Base-by-base conservation (phyloP, 2,113 vertebrate species). In the Empidonax traillii region DNA sequence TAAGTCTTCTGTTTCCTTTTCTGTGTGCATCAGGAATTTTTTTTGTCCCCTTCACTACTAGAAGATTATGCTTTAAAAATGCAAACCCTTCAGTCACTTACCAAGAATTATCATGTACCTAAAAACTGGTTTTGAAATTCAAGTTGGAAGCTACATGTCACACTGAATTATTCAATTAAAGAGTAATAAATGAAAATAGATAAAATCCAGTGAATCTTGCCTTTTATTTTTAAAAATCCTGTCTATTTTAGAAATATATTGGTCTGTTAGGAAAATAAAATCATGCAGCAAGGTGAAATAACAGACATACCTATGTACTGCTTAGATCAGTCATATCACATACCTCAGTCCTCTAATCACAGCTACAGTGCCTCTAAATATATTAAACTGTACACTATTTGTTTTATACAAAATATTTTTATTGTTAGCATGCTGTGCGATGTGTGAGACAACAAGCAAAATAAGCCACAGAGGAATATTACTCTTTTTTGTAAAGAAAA, bases 161-260 rank as follows among this genome's bases (percentile, higher is more conserved):
- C 31, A 41, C 41, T 91, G 87, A 95, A 95, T 96, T 86, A 95
- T 82, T 88, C 65, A 96, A 84, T 31, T 62, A 52, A 83, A 61
- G 31, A 86, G 7, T 61, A 41, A 27, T 21, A 27, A 65, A 75
- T 77, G 65, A 52, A 96, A 86, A 67, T 74, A 8, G 12, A 12
- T 27, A 86, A 86, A 75, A 77, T 66, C 8, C 41, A 77, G 33
- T 44, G 15, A 77, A 21, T 19, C 12, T 18, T 84, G 51, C 22
- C 37, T 59, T 12, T 58, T 94, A 37, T 56, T 87, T 96, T 85
- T 80, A 59, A 12, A 67, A 94, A 73, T 55, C 11, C 15, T 69
- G 4, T 33, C 31, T 67, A 56, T 67, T 90, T 92, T 51, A 35
- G 33, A 86, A 91, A 83, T 59, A 84, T 49, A 83, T 87, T 63